phyloP scores from a whole-genome alignment of 2,113 vertebrate genomes.

The Macquaria australasica region DNA sequence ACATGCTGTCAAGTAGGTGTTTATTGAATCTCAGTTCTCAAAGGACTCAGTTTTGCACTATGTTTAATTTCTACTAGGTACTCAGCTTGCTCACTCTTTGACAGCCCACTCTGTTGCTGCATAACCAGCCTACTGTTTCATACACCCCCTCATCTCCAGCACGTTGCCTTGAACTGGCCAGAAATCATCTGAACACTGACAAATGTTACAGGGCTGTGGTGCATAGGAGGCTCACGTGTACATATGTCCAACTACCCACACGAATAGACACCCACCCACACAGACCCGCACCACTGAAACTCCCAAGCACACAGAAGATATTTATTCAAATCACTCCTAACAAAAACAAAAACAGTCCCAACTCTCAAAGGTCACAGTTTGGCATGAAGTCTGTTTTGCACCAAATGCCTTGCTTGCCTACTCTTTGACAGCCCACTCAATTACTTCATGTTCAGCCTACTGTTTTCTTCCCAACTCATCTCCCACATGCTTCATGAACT shows the following conservation, averaged over 20 bases:
- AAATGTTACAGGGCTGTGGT: conserved; percentile 51
- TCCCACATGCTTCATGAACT: conserved; percentile 57
- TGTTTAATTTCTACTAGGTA: conserved; percentile 65
- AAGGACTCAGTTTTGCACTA: conserved; percentile 42
- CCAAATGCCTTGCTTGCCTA: conserved; percentile 69
- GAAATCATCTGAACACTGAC: conserved; percentile 51
- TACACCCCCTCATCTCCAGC: conserved; percentile 71
- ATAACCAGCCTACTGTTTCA: conserved; percentile 72
- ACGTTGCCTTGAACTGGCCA: conserved; percentile 60
- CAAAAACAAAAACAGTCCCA: conserved; percentile 54
- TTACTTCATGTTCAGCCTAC: conserved; percentile 63
- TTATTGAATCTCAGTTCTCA: conserved; percentile 53
- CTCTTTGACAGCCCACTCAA: conserved; percentile 70
- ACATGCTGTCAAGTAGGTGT: conserved; percentile 48
- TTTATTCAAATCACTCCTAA: conserved; percentile 39
- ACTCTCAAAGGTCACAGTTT: conserved; percentile 69
- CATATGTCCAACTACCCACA: conserved; percentile 58
- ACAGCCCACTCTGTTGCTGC: conserved; percentile 72
- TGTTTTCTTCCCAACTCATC: conserved; percentile 57
- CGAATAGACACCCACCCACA: conserved; percentile 38
- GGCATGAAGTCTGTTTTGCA: conserved; percentile 72
- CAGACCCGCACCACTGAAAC: conserved; percentile 33
- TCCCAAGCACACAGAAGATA: conserved; percentile 13
- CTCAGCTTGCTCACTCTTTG: conserved; percentile 61
- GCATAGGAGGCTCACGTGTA: conserved; percentile 34